These are phyloP conservation scores for Loris lydekkerianus DNA, from an alignment of 2,797 vertebrate genomes.

Conservation along the genomic window DNA sequence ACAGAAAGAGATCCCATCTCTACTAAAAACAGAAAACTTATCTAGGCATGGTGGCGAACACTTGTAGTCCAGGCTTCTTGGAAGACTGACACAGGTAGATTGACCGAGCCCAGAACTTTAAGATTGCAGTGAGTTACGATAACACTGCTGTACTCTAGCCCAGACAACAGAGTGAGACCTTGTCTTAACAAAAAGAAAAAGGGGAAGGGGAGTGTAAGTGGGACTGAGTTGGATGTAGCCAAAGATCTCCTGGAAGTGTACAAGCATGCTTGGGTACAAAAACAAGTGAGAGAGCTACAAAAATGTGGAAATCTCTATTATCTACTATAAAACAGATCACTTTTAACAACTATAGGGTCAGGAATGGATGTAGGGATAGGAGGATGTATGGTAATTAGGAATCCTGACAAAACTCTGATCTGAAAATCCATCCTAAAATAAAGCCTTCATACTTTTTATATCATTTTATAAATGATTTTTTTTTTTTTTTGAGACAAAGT, in stretches of 20 bases:
- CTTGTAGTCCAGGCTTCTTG: no score
- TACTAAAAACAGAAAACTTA: no score
- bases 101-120: no score
- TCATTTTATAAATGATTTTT: neutral
- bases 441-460: neutral
- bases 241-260: neutral
- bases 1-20: no score
- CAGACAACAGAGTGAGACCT: no score
- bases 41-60: no score
- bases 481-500: no score
- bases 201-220: neutral
- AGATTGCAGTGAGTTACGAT: no score
- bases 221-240: neutral
- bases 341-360: neutral
- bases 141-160: no score
- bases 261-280: conserved; percentile 23
- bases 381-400: neutral
- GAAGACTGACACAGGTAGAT: no score
- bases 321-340: neutral
- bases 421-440: neutral
- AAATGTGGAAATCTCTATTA: neutral
- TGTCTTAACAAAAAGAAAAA: no score
- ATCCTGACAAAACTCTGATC: neutral
- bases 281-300: neutral
- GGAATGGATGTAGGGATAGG: neutral